Conservation (phyloP, 2,797 vertebrate species). For the Diplodus puntazzo region DNA sequence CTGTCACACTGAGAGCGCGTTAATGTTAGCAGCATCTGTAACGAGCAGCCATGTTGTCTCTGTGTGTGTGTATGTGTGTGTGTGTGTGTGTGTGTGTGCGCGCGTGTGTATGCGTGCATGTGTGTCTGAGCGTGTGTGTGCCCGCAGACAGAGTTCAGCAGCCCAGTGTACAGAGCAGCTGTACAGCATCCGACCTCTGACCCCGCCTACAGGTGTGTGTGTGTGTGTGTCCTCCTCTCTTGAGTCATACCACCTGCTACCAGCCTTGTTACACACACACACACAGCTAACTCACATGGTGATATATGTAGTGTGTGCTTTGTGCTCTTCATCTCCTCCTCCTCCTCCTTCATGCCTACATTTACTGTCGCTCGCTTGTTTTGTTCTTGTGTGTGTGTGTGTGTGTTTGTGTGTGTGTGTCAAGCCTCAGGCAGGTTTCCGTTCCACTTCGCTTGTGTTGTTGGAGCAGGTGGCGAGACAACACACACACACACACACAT, state of each 20-base stretch:
- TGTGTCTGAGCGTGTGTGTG: background rate
- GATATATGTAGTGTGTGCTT: background rate
- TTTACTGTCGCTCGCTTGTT: constrained; percentile 55
- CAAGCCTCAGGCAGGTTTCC: constrained; percentile 74
- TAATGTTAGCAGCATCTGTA: constrained; percentile 17
- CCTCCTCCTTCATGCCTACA: constrained; percentile 23
- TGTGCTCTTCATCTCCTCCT: constrained; percentile 32
- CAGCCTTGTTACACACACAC: constrained; percentile 27
- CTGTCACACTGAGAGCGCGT: background rate
- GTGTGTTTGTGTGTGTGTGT: constrained; percentile 52
- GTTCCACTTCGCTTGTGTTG: constrained; percentile 76
- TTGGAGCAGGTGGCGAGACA: constrained; percentile 74
- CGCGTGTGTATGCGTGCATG: background rate
- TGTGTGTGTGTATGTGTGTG: constrained; percentile 12
- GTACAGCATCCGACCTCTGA: constrained; percentile 66
- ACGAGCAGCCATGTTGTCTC: constrained; percentile 5
- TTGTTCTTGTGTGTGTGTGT: constrained; percentile 43
- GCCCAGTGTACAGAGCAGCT: constrained; percentile 56
- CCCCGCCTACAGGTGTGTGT: constrained; percentile 53
- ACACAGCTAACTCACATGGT: constrained; percentile 9
- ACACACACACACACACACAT: constrained; percentile 37
- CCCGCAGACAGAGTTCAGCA: constrained; percentile 43
- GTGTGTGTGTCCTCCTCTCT: constrained; percentile 36
- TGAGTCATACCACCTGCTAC: constrained; percentile 68
- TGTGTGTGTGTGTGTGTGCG: background rate